Evolutionary conservation across 1,140 invertebrate genomes (phyloP).

Genomic region (Brachionus rotundiformis): DNA sequence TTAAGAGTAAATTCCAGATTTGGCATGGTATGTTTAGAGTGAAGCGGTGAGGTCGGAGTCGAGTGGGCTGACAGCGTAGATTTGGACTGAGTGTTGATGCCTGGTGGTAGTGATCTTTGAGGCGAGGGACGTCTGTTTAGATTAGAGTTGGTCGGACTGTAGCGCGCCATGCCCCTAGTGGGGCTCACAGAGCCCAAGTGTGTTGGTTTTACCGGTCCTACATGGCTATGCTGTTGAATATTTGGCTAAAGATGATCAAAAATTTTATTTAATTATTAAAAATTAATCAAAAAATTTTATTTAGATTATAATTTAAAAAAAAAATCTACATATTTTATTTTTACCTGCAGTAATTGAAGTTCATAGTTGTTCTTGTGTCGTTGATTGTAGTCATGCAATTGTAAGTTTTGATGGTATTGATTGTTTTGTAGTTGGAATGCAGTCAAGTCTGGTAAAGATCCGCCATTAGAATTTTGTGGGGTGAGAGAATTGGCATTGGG

Average conservation of each 20-base stretch:
- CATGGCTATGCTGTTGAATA: conserved; percentile 41
- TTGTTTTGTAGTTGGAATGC: conserved; percentile 49
- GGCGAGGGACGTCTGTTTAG: conserved; percentile 25
- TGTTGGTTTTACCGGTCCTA: conserved; percentile 29
- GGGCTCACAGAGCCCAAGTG: conserved; percentile 28
- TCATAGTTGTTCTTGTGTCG: conserved; percentile 23
- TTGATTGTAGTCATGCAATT: conserved; percentile 29
- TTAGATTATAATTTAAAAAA: not conserved
- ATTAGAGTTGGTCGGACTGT: conserved; percentile 27
- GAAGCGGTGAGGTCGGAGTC: conserved; percentile 30
- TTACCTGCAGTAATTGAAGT: conserved; percentile 15
- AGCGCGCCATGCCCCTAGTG: not conserved
- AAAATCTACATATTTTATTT: too few relatives aligned
- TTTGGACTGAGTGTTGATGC: conserved; percentile 24
- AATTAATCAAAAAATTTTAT: too few relatives aligned
- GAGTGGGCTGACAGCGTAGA: conserved; percentile 3
- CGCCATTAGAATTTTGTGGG: conserved; percentile 8
- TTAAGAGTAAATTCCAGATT: conserved; percentile 28
- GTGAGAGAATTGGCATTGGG: not conserved
- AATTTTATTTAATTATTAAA: too few relatives aligned
- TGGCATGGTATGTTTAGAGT: not conserved
- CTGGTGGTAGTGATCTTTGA: not conserved
- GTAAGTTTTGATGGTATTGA: conserved; percentile 35
- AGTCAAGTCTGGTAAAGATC: conserved; percentile 44
- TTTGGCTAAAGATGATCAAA: not conserved